Conservation (phyloP, 35 echinoderm and acorn worm genomes). For the Diadema setosum region DNA sequence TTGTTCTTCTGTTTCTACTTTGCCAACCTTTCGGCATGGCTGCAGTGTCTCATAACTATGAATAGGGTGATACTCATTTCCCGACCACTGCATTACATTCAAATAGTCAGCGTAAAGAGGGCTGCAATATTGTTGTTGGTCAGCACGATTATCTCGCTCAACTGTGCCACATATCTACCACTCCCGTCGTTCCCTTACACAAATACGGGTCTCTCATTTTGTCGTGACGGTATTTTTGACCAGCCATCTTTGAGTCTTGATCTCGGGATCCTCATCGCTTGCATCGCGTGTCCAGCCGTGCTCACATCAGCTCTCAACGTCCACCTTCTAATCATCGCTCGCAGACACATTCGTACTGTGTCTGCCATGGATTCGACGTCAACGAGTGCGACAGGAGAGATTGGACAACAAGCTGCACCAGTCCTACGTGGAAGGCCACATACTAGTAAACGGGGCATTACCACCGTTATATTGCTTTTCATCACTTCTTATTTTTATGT, state of each 20-base stretch:
- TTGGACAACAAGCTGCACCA: too few species aligned
- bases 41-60: background rate
- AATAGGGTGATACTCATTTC: background rate
- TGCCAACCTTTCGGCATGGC: background rate
- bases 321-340: background rate
- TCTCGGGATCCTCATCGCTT: background rate
- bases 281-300: background rate
- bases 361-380: background rate
- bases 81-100: background rate
- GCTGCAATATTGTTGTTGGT: background rate
- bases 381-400: background rate
- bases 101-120: background rate
- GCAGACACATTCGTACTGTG: too few species aligned
- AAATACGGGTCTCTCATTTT: background rate
- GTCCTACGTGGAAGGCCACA: background rate
- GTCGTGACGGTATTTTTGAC: background rate
- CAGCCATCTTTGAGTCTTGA: background rate
- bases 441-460: background rate
- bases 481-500: background rate
- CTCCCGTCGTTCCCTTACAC: constrained; percentile 5
- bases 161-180: background rate
- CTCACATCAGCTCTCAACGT: background rate
- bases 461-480: background rate
- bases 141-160: background rate
- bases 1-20: constrained; percentile 4